Base-by-base conservation (phyloP, 2,113 vertebrate genomes). In the Prunella fulvescens region DNA sequence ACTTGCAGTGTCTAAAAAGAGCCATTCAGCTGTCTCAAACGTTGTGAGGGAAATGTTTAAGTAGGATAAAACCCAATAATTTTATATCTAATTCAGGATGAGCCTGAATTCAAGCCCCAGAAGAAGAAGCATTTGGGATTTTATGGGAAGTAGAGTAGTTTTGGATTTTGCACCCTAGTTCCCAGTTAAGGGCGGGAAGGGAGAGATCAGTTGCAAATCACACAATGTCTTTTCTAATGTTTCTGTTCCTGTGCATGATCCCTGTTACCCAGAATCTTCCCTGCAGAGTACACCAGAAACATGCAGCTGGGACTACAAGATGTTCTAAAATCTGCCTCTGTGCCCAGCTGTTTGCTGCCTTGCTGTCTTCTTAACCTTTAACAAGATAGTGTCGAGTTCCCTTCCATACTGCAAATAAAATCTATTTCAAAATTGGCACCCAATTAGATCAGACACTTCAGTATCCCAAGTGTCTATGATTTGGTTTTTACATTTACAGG, bases 211-310 rank as follows among this genome's bases (percentile, higher is more conserved):
- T 39, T 54, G 37, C 61, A 82, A 76, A 71, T 67, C 53, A 82
- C 12, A 23, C 0, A 0, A 0, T 39, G 35, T 9, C 26, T 66
- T 37, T 45, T 35, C 35, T 71, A 42, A 22, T 66, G 54, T 77
- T 73, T 65, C 37, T 89, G 17, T 73, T 92, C 37, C 17, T 17
- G 1, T 71, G 44, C 54, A 22, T 62, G 51, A 58, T 62, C 45
- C 60, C 39, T n/a, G 11, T 66, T 84, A 50, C 17, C 77, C 51
- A 81, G 17, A 74, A 50, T 40, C 73, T 86, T 70, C 64, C 18
- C 17, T 58, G 58, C 64, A 61, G 76, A 88, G 37, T 18, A 50
- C 1, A 3, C 47, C 66, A 88, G 47, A 53, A 86, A 35, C 1
- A 3, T 29, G 12, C 0, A 0, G 14, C 57, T 79, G 40, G 35